phyloP scores from a whole-genome alignment of 2,888 invertebrate species.

The Incurvaria masculella region DNA sequence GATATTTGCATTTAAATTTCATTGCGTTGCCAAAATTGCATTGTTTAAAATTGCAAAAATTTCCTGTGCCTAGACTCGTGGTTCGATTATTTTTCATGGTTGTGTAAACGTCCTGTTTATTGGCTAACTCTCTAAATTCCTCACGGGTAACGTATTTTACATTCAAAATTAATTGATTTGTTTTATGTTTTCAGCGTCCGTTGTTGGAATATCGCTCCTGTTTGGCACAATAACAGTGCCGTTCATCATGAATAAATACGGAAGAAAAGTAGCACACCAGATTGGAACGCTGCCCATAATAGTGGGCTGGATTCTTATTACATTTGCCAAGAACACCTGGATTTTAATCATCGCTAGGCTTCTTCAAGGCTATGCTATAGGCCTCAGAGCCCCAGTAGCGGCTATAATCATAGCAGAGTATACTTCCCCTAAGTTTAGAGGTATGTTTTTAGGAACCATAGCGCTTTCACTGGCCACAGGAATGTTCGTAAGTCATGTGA shows the following conservation, averaged over 20 bases:
- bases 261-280: slow-evolving; percentile 35
- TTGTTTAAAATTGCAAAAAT: not conserved
- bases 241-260: slow-evolving; percentile 33
- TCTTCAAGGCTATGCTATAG: slow-evolving; percentile 35
- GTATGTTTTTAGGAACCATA: slow-evolving; percentile 52
- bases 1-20: no score
- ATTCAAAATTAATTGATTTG: no score
- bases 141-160: no score
- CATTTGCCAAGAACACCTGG: not conserved
- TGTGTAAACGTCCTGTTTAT: no score
- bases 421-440: slow-evolving; percentile 50
- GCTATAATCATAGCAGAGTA: slow-evolving; percentile 47
- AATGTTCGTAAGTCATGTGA: slow-evolving; percentile 48
- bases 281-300: slow-evolving; percentile 20
- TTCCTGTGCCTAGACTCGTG: no score
- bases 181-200: slow-evolving; percentile 1
- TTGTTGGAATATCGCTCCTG: not conserved
- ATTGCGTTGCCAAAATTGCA: not conserved
- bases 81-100: slow-evolving; percentile 21
- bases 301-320: slow-evolving; percentile 16
- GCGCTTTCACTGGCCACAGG: slow-evolving; percentile 52
- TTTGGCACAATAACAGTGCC: not conserved
- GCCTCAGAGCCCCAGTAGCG: slow-evolving; percentile 35
- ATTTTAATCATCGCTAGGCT: slow-evolving; percentile 11
- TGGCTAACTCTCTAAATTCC: no score